Evolutionary conservation across 2,113 vertebrate genomes (phyloP).

Genomic region (Paedocypris sp.): DNA sequence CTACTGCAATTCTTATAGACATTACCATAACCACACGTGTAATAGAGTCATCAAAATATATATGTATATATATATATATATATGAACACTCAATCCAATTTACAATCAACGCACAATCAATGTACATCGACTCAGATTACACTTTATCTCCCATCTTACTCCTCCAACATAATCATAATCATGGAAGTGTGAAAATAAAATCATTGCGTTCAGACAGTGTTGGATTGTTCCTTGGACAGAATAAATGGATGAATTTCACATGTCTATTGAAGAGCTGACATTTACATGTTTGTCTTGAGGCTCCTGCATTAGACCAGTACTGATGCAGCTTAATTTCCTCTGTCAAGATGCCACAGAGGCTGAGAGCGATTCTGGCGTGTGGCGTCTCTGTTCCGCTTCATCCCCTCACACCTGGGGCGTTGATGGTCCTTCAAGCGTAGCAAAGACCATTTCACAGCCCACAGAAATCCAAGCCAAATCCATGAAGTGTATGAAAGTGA

Average conservation of each 20-base stretch:
- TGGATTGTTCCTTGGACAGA: not conserved
- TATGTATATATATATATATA: too few species aligned
- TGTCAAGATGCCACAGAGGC: conserved; percentile 15
- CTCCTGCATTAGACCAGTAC: conserved; percentile 3
- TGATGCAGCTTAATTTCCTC: conserved; percentile 11
- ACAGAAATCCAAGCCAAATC: not conserved
- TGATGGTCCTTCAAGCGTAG: not conserved
- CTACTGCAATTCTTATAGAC: too few species aligned
- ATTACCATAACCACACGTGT: too few species aligned
- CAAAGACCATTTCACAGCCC: conserved; percentile 18
- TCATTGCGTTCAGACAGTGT: not conserved
- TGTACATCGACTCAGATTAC: too few species aligned
- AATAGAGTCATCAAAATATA: too few species aligned
- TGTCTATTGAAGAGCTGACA: conserved; percentile 18
- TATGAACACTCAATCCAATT: too few species aligned
- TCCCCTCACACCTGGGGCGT: conserved; percentile 16
- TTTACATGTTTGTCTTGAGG: conserved; percentile 10
- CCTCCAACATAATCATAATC: not conserved
- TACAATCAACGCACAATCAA: too few species aligned
- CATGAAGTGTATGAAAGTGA: not conserved
- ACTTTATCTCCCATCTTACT: not conserved
- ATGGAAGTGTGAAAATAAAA: not conserved
- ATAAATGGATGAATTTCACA: conserved; percentile 3
- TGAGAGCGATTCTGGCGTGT: not conserved
- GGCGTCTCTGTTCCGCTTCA: conserved; percentile 11